Conservation (phyloP, 2,888 invertebrate species). For the Cantharis flavilabris region DNA sequence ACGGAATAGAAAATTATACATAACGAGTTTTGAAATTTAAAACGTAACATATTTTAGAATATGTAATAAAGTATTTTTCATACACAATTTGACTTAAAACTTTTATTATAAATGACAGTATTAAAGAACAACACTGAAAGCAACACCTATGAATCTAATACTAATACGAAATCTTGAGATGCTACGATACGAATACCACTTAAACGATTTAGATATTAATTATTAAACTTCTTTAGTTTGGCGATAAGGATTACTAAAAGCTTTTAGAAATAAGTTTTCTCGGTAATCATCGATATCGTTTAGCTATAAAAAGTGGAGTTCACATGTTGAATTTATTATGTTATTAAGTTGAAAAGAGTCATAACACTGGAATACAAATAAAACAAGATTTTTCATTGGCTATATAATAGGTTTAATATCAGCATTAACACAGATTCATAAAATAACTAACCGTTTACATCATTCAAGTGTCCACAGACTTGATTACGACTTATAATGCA, state of each 20-base stretch:
- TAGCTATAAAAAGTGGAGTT: slow-evolving; percentile 48
- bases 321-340: slow-evolving; percentile 55
- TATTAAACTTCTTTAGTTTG: not conserved
- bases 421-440: slow-evolving; percentile 43
- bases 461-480: slow-evolving; percentile 31
- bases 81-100: not conserved
- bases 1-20: no score
- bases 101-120: not conserved
- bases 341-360: slow-evolving; percentile 52
- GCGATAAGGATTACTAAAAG: slow-evolving; percentile 17
- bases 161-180: not conserved
- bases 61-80: not conserved
- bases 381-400: slow-evolving; percentile 44
- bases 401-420: slow-evolving; percentile 43
- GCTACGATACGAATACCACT: not conserved
- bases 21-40: not conserved
- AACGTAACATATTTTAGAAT: not conserved
- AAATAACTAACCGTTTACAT: slow-evolving; percentile 40
- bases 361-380: slow-evolving; percentile 45
- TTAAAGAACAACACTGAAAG: not conserved
- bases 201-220: not conserved
- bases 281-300: slow-evolving; percentile 29
- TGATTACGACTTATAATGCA: slow-evolving; percentile 34
- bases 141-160: not conserved
- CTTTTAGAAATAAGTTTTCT: slow-evolving; percentile 28